Evolutionary conservation across 2,888 invertebrate species (phyloP).

Genomic region (Xanthostigma xanthostigma): DNA sequence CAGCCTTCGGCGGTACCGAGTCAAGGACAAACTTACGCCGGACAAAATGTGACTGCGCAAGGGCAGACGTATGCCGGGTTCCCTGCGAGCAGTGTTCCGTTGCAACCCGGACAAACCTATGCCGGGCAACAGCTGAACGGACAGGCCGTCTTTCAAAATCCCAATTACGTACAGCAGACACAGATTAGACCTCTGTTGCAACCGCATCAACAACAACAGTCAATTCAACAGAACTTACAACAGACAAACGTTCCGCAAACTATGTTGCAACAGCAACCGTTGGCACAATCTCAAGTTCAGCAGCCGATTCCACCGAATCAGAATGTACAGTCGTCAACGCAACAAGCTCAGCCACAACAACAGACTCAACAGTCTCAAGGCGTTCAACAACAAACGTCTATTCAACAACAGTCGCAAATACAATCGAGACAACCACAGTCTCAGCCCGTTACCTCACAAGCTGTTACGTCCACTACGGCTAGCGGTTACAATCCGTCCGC

Average conservation of each 20-base stretch:
- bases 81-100: too few species aligned
- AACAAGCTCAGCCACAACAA: conserved; percentile 8
- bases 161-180: too few species aligned
- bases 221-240: conserved; percentile 13
- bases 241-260: conserved; percentile 12
- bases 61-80: too few species aligned
- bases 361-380: conserved; percentile 7
- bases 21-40: too few species aligned
- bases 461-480: neutral
- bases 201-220: conserved; percentile 9
- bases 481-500: neutral
- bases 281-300: conserved; percentile 2
- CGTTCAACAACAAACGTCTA: conserved; percentile 10
- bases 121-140: too few species aligned
- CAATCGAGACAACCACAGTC: conserved; percentile 7
- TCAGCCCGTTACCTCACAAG: conserved; percentile 3
- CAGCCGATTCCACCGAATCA: conserved; percentile 5
- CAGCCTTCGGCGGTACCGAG: too few species aligned
- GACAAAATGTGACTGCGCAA: too few species aligned
- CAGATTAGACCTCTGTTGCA: neutral
- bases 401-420: conserved; percentile 6
- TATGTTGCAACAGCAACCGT: conserved; percentile 11
- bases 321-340: neutral
- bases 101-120: too few species aligned
- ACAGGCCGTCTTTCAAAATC: too few species aligned